A percentile compares a stretch with the other conserved stretches of the same genome.
These are phyloP conservation scores for Nasonia vitripennis DNA, from an alignment of 1,140 invertebrate species.

Conservation along the genomic window DNA sequence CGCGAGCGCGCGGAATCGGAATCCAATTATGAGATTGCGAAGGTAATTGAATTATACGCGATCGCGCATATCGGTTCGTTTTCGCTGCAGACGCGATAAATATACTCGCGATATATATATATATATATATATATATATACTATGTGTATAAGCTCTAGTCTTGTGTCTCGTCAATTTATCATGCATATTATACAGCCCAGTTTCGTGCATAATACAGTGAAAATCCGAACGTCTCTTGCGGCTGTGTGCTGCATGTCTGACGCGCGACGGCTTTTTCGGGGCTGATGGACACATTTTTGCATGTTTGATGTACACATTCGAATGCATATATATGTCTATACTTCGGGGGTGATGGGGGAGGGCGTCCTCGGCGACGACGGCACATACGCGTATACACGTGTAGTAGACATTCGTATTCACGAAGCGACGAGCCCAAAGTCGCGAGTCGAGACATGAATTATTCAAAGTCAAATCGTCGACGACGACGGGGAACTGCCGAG, in stretches of 20 bases:
- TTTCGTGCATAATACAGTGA: background rate
- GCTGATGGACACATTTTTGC: conserved; percentile 38
- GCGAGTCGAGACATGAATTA: conserved; percentile 41
- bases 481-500: background rate
- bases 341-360: background rate
- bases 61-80: background rate
- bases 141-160: too few relatives aligned
- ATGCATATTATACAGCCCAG: background rate
- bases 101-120: background rate
- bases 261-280: conserved; percentile 8
- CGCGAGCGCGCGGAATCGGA: background rate
- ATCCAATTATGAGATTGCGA: conserved; percentile 32
- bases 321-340: conserved; percentile 3
- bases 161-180: conserved; percentile 40
- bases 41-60: conserved; percentile 17
- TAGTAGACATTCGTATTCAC: conserved; percentile 42
- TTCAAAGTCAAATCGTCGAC: conserved; percentile 47
- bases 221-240: background rate
- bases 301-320: conserved; percentile 39
- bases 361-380: background rate
- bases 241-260: background rate
- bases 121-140: background rate
- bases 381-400: background rate
- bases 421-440: conserved; percentile 40
- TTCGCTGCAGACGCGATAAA: background rate